Base-by-base conservation (phyloP, 2,888 invertebrate genomes). In the Daptonema setosum region DNA sequence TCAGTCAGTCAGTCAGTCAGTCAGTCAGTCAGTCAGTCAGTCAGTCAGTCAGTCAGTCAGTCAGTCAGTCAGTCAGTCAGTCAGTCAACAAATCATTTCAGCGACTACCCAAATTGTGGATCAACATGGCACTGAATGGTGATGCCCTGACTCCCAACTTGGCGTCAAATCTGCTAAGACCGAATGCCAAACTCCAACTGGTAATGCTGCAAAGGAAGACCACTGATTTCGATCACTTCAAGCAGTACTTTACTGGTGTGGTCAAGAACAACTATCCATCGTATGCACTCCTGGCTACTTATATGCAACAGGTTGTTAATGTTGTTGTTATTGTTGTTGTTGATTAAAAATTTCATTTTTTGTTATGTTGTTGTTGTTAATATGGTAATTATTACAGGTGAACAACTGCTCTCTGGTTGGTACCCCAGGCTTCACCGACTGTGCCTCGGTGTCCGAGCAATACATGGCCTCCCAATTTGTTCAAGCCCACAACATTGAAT, bases 221-320 rank as follows among this genome's bases (percentile, higher is more conserved):
- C 1, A 26, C 30, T 1, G 29, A 41, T 11, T n/a, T 53, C 14
- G 28, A 41, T 2, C 24, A 45, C 24, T 58, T 58, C 41, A 35
- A 47, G 28, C 63, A 64, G 29, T 68, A 68, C 56, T 68, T 68
- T 59, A 57, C 67, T 35, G 60, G 66, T 28, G 64, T 69, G 11
- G 59, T 68, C 30, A 62, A 61, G 41, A 66, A 65, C 59, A 68
- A 68, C 60, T 66, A 64, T 61, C 60, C 63, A 43, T 64, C 66
- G 47, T 68, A 67, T 58, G 60, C 66, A 25, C 61, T 68, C 52
- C 57, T 67, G 20, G 61, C 66, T n/a, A 59, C 65, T 5, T 68
- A 67, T 55, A 63, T 69, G 50, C 63, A 67, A 56, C 66, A 67
- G 57, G 66, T 65, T 2, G 3, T 47, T 8, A 5, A 11, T 8